Evolutionary conservation across 2,113 vertebrate species (phyloP), one percentile per base, ranked within the genome.

Genomic region (Propithecus coquereli): DNA sequence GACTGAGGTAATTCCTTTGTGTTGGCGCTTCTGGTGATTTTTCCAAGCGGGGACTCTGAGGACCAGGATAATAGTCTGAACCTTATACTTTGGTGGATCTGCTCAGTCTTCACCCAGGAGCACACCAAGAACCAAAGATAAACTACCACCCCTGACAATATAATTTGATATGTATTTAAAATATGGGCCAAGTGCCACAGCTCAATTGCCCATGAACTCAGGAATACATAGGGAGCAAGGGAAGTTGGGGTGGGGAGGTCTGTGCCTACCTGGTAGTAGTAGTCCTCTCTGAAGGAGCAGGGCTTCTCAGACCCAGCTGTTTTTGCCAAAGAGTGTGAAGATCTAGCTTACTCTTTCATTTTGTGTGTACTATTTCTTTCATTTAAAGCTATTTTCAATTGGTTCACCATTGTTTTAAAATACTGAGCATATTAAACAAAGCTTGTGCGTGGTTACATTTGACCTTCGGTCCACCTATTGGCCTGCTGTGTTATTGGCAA

Each of bases 211-310:
- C 18, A n/a, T 2, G 6, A 50, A 47, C 47, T 34, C 7, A 66
- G 32, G 12, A 57, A 27, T 14, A 5, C 20, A 16, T 2, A 57
- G 54, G 5, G 25, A 65, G 32, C 7, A 25, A 68, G 45, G 18
- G 16, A 13, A 14, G 6, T 66, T 66, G 76, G 30, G 3, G 0
- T 54, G 43, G 0, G 6, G 16, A 43, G 2, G 11, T 57, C 12
- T 37, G 3, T 54, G 20, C 45, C 30, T 22, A 34, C 25, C 6
- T 79, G n/a, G 32, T 34, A n/a, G 30, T 27, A 27, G 11, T 61
- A 9, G 13, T 61, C 14, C 40, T 91, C 34, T 80, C 22, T n/a
- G 43, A 86, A 80, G 37, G 32, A 3, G 4, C 3, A 32, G 3
- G 4, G 6, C 2, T 34, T 17, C 57, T 81, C 76, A 87, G 66